phyloP scores from a whole-genome alignment of 2,888 invertebrate species.

The Hyles lineata region DNA sequence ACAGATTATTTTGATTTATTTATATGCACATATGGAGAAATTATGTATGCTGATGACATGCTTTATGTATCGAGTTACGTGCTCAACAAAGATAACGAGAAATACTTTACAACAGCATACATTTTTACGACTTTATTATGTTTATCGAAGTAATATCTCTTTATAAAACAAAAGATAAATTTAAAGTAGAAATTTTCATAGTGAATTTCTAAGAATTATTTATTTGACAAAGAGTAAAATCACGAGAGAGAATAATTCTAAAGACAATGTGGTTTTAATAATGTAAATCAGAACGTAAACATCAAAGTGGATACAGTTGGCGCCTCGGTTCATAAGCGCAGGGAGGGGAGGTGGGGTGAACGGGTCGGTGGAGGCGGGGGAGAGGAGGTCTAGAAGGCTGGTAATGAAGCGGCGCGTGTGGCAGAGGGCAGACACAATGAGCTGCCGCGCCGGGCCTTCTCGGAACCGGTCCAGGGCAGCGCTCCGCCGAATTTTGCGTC shows the following conservation, averaged over 20 bases:
- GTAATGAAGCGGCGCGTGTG: constrained; percentile 76
- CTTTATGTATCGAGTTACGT: background rate
- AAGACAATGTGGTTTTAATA: constrained; percentile 21
- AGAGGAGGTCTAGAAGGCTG: constrained; percentile 44
- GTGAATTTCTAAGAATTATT: constrained; percentile 8
- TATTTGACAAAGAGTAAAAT: background rate
- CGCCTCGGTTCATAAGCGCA: constrained; percentile 55
- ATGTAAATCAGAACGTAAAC: constrained; percentile 31
- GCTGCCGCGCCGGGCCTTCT: constrained; percentile 76
- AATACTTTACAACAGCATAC: background rate
- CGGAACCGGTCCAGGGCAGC: constrained; percentile 78
- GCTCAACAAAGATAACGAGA: background rate
- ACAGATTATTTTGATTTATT: constrained; percentile 7
- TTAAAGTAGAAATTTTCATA: background rate
- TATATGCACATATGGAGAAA: background rate
- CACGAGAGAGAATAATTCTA: background rate
- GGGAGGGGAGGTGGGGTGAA: constrained; percentile 33
- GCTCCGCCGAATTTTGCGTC: constrained; percentile 82
- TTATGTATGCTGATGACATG: constrained; percentile 3
- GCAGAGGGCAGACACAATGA: constrained; percentile 79
- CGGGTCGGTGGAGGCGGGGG: constrained; percentile 42
- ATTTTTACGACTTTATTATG: background rate
- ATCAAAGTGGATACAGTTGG: constrained; percentile 45
- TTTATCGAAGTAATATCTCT: background rate
- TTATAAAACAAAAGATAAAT: background rate